Conservation (phyloP, 1,140 invertebrate species). For the Magallana angulata region DNA sequence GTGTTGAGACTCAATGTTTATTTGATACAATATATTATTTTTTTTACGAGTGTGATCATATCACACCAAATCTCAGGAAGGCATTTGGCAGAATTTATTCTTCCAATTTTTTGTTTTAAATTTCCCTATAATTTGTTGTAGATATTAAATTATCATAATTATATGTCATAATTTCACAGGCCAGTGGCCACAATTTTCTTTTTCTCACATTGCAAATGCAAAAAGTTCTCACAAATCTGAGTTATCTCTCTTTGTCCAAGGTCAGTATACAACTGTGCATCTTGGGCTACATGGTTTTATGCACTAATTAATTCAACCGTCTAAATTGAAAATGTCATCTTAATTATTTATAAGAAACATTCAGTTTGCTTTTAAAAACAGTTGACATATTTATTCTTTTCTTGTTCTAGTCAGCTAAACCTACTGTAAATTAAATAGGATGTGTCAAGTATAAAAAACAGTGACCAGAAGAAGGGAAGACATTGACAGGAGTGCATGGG, state of each 20-base stretch:
- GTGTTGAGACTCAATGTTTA: too few relatives aligned
- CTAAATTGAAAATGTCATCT: constrained; percentile 28
- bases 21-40: too few relatives aligned
- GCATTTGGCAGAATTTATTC: too few relatives aligned
- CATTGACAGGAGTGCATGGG: background rate
- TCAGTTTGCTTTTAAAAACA: constrained; percentile 11
- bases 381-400: background rate
- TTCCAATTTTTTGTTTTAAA: too few relatives aligned
- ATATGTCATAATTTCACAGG: too few relatives aligned
- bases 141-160: too few relatives aligned
- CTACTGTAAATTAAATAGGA: background rate
- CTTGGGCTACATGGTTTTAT: background rate
- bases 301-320: background rate
- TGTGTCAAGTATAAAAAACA: background rate
- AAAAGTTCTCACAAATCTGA: background rate
- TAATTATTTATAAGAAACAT: constrained; percentile 27
- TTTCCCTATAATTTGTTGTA: too few relatives aligned
- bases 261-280: background rate
- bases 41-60: too few relatives aligned
- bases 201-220: too few relatives aligned
- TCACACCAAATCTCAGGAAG: too few relatives aligned
- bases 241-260: constrained; percentile 13
- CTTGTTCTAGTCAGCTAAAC: background rate
- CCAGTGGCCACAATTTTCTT: too few relatives aligned
- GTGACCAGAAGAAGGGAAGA: background rate